Conservation (phyloP, 2,888 invertebrate genomes). For the Papilio gigon region DNA sequence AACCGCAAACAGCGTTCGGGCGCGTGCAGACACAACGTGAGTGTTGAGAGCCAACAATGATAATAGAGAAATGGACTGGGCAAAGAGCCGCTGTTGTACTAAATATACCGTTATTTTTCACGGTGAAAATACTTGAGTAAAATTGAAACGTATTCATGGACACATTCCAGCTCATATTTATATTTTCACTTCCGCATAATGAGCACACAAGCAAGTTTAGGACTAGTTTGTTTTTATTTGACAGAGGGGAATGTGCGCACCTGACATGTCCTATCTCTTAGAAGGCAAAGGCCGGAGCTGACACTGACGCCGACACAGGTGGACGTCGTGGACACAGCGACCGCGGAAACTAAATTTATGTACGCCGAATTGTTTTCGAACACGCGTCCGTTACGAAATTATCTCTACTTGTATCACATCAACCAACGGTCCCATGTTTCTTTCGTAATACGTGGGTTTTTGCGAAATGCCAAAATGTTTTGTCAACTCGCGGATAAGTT, state of each 20-base stretch:
- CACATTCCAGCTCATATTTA: neutral
- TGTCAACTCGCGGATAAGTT: conserved; percentile 4
- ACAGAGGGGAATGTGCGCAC: neutral
- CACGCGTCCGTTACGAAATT: conserved; percentile 46
- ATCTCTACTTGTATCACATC: conserved; percentile 39
- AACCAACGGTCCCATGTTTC: conserved; percentile 37
- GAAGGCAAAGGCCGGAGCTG: neutral
- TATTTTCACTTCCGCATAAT: neutral
- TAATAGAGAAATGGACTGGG: neutral
- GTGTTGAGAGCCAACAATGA: conserved; percentile 22
- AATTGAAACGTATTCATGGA: neutral
- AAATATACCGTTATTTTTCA: neutral
- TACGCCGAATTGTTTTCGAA: conserved; percentile 44
- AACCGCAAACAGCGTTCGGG: conserved; percentile 25
- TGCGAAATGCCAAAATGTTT: conserved; percentile 15
- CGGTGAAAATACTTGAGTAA: neutral
- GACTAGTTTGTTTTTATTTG: neutral
- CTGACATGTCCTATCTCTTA: neutral
- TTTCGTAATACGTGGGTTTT: conserved; percentile 42
- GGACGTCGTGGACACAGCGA: conserved; percentile 15
- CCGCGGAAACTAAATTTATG: conserved; percentile 45
- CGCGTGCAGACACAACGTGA: conserved; percentile 16
- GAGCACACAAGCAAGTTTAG: neutral
- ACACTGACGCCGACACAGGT: conserved; percentile 14
- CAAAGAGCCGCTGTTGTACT: neutral